A percentile compares a stretch with the other conserved stretches of the same genome.
These are phyloP conservation scores for Polydrusus cervinus DNA, from an alignment of 2,888 invertebrate species.

Conservation along the genomic window DNA sequence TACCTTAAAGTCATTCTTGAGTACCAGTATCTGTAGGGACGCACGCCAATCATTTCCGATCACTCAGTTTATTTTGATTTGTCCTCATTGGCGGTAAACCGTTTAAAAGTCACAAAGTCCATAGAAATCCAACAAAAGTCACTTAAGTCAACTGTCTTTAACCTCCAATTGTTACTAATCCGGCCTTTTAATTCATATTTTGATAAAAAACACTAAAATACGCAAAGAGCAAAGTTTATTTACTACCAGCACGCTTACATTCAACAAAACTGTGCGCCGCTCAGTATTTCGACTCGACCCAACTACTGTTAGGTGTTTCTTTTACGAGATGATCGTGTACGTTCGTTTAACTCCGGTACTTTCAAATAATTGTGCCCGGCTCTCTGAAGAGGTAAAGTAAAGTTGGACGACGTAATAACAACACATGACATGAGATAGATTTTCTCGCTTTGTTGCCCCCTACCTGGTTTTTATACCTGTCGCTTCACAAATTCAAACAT, in stretches of 20 bases:
- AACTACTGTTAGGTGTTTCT: conserved; percentile 43
- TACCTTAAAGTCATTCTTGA: conserved; percentile 37
- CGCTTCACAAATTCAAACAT: conserved; percentile 37
- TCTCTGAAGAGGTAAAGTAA: conserved; percentile 33
- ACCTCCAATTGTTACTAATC: conserved; percentile 14
- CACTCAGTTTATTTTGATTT: conserved; percentile 33
- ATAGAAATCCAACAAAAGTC: conserved; percentile 17
- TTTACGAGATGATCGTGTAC: conserved; percentile 40
- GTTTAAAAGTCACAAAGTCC: conserved; percentile 27
- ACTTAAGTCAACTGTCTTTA: conserved; percentile 13
- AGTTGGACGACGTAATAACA: conserved; percentile 21
- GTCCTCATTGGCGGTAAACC: conserved; percentile 21
- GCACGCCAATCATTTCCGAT: conserved; percentile 30
- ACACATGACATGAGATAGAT: conserved; percentile 32
- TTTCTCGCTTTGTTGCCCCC: conserved; percentile 31
- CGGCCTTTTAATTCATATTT: conserved; percentile 42
- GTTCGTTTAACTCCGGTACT: conserved; percentile 42
- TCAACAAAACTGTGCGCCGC: conserved; percentile 27
- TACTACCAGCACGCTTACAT: conserved; percentile 24
- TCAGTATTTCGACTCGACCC: conserved; percentile 8
- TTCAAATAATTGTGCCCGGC: conserved; percentile 28
- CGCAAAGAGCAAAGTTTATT: conserved; percentile 24
- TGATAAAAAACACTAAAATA: conserved; percentile 36
- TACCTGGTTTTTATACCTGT: conserved; percentile 44
- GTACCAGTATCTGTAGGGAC: conserved; percentile 27